phyloP scores from a whole-genome alignment of 2,113 vertebrate species.

The Cottus gobio region DNA sequence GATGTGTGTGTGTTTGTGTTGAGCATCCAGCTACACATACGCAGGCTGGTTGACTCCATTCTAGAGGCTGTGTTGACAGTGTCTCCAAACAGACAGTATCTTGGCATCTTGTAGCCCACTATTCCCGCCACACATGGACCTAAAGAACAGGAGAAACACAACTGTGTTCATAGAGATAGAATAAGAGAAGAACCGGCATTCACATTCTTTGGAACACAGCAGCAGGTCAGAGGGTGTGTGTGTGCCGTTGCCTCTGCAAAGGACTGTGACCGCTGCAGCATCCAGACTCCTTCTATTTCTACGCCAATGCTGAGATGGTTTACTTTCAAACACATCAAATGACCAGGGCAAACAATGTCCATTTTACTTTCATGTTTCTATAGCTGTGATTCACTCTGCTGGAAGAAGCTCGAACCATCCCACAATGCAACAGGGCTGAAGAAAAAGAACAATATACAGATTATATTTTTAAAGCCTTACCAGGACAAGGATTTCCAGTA shows the following conservation, averaged over 20 bases:
- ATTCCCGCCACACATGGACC: slow-evolving; percentile 83
- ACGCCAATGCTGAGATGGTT: too few species aligned
- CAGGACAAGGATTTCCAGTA: not conserved
- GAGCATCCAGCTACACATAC: slow-evolving; percentile 37
- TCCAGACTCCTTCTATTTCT: too few species aligned
- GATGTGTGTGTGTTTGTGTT: not conserved
- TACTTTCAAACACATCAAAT: too few species aligned
- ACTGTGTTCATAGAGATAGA: not conserved
- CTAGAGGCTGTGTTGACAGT: slow-evolving; percentile 85
- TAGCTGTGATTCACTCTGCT: slow-evolving; percentile 1
- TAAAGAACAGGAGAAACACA: not conserved
- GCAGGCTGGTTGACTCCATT: slow-evolving; percentile 84
- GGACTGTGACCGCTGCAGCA: too few species aligned
- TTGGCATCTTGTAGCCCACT: slow-evolving; percentile 86
- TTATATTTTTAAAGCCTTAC: not conserved
- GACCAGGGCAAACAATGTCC: too few species aligned
- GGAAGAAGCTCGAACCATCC: not conserved
- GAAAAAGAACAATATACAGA: not conserved
- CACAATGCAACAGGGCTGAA: not conserved
- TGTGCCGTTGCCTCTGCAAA: too few species aligned
- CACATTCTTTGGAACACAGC: too few species aligned
- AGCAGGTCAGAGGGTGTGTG: too few species aligned
- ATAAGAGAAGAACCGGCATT: not conserved
- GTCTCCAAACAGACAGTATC: slow-evolving; percentile 87
- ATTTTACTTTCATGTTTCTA: too few species aligned